Evolutionary conservation across 2,113 vertebrate genomes (phyloP).

Genomic region (Mobula birostris): DNA sequence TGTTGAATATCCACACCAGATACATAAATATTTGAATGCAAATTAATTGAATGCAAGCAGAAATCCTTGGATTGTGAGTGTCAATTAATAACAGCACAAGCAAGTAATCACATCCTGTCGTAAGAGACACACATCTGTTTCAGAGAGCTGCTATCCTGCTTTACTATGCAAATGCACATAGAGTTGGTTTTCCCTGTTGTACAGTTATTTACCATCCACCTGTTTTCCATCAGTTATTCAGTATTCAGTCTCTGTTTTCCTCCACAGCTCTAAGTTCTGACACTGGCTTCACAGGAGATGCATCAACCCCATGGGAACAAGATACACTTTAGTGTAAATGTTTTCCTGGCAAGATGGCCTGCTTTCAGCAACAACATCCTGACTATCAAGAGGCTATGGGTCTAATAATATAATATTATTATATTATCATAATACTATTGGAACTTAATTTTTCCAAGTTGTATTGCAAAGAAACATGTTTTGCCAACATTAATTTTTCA

Average conservation of each 20-base stretch:
- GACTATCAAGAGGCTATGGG: background rate
- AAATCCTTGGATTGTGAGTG: constrained; percentile 70
- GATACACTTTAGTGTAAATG: background rate
- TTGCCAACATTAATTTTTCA: background rate
- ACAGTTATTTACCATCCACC: constrained; percentile 31
- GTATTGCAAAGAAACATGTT: background rate
- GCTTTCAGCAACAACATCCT: background rate
- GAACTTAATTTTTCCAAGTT: background rate
- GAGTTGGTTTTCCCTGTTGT: constrained; percentile 8
- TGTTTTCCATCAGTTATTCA: constrained; percentile 33
- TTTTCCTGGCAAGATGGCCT: background rate
- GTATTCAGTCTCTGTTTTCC: constrained; percentile 25
- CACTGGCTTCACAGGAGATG: background rate
- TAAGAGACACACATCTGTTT: constrained; percentile 69
- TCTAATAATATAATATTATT: too few relatives aligned
- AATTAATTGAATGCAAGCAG: constrained; percentile 67
- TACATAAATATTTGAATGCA: constrained; percentile 58
- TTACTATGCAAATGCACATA: constrained; percentile 66
- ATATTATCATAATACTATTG: background rate
- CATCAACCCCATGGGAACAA: background rate
- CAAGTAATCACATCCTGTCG: constrained; percentile 66
- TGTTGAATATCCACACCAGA: constrained; percentile 61
- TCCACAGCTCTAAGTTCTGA: background rate
- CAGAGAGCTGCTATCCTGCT: constrained; percentile 58
- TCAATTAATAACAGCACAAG: constrained; percentile 67